Evolutionary conservation across 30 jellyfish, hydroid and myxozoan species (phyloP).

Genomic region (Calvadosia cruxmelitensis): DNA sequence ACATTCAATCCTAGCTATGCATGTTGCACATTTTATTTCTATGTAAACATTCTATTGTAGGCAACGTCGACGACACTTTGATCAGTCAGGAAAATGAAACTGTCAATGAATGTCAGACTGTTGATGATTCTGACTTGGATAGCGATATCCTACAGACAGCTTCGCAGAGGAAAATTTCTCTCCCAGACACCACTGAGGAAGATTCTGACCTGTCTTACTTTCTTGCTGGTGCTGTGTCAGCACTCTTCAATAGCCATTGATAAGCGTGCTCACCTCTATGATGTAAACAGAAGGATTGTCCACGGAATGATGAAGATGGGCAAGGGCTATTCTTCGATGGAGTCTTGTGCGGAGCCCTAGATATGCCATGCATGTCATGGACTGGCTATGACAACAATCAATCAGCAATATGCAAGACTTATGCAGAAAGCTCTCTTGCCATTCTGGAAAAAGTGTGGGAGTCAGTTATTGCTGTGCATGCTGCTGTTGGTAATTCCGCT

Average conservation of each 20-base stretch:
- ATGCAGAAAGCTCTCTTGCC: neutral
- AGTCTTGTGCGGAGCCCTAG: neutral
- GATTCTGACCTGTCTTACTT: too few species aligned
- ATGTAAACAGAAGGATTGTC: neutral
- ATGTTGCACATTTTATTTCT: too few species aligned
- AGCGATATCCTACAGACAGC: too few species aligned
- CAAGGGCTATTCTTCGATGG: neutral
- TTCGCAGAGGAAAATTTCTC: too few species aligned
- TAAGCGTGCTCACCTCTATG: neutral
- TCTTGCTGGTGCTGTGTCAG: too few species aligned
- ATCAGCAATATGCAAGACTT: neutral
- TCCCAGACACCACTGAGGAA: too few species aligned
- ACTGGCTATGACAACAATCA: neutral
- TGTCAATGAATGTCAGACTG: too few species aligned
- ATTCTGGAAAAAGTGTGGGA: neutral
- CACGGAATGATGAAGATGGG: neutral
- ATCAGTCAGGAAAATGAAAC: too few species aligned
- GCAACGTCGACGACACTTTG: too few species aligned
- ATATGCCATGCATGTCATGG: neutral
- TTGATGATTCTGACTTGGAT: too few species aligned
- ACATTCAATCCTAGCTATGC: too few species aligned
- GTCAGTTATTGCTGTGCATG: neutral
- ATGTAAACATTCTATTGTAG: too few species aligned
- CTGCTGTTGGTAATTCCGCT: neutral
- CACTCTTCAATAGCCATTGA: neutral